Evolutionary conservation across 2,797 vertebrate species (phyloP), one percentile per base, ranked within the genome.

Genomic region (Onychomys torridus): DNA sequence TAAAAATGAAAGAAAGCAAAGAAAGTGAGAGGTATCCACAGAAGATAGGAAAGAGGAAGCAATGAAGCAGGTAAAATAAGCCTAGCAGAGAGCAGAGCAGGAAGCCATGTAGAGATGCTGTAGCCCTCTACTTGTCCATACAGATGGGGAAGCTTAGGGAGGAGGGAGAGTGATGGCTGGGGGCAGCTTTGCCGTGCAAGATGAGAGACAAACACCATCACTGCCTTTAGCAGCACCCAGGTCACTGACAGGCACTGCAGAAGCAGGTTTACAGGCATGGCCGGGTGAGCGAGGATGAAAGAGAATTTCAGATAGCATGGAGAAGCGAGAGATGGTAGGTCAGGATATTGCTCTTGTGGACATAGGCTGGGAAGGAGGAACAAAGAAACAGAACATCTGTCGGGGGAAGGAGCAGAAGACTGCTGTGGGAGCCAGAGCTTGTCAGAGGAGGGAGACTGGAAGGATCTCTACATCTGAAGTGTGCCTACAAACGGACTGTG

Each of bases 141-240:
- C 65, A 49, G 16, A 19, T 14, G 14, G 32, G n/a, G 43, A 78
- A 23, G 49, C 77, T 4, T 10, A 27, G 65, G 7, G 6, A 43
- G 59, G 52, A 63, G 37, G 4, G 4, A 25, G 43, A 16, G 32
- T 29, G 4, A 17, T 16, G 14, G 10, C 49, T 43, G 3, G 14
- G 40, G n/a, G 52, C 6, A 55, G 13, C 8, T 52, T 57, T 37
- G 10, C 25, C 1, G 1, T 0, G 55, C 32, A 9, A 46, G 16
- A 25, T 17, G 13, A 61, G 1, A 5, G 0, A 57, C 4, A n/a
- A 52, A 40, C 1, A 8, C 8, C 10, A 52, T 14, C 61, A 9
- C 9, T 71, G 25, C 6, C 2, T 5, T 25, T 52, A 46, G 75
- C 55, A 75, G 27, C 32, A 0, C 5, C 7, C 59, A 49, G 71